Conservation (phyloP, 2,797 vertebrate genomes). For the Sebastes iracundus region DNA sequence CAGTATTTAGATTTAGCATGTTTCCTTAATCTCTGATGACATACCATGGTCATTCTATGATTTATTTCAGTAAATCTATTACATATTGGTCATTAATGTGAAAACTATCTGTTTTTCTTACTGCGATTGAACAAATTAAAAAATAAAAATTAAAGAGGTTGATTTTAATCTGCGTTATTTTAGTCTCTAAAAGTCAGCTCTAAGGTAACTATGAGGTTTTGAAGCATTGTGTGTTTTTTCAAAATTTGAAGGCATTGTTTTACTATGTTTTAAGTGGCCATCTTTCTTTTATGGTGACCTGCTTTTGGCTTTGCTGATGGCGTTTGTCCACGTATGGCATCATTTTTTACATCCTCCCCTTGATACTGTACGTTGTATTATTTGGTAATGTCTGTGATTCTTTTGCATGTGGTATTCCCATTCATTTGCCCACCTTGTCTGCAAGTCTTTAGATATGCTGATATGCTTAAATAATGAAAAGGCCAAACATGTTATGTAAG, state of each 20-base stretch:
- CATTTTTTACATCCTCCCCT: not conserved
- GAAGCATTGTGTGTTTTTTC: not conserved
- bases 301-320: not conserved
- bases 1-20: too few relatives aligned
- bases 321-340: not conserved
- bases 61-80: too few relatives aligned
- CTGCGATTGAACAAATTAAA: not conserved
- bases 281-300: not conserved
- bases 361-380: not conserved
- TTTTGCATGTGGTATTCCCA: not conserved
- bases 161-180: not conserved
- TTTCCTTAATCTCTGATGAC: too few relatives aligned
- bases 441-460: not conserved
- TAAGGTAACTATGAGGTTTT: not conserved
- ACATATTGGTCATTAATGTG: not conserved
- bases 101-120: not conserved
- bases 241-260: not conserved
- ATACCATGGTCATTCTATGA: too few relatives aligned
- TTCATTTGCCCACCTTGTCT: not conserved
- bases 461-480: slow-evolving; percentile 1
- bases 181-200: not conserved
- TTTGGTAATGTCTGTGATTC: not conserved
- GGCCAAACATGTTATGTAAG: not conserved
- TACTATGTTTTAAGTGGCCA: not conserved
- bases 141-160: not conserved